Evolutionary conservation across 1,140 invertebrate species (phyloP).

Genomic region (Drosophila sp.): DNA sequence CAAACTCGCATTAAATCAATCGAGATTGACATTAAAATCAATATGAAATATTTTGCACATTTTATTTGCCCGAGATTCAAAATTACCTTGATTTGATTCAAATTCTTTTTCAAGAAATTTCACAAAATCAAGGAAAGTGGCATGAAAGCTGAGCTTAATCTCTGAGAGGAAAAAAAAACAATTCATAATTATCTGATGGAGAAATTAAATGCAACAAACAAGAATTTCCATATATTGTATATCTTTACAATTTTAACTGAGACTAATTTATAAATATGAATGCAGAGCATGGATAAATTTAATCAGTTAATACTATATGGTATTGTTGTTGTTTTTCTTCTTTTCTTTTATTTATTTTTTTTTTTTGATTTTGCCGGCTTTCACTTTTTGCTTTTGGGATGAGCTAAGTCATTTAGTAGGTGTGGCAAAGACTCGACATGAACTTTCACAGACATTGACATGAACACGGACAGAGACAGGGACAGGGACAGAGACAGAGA

Average conservation of each 20-base stretch:
- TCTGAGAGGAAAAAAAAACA: no score
- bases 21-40: no score
- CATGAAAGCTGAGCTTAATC: no score
- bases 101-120: no score
- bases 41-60: background rate
- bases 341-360: no score
- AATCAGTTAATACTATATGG: slow-evolving; percentile 55
- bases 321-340: slow-evolving; percentile 16
- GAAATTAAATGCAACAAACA: background rate
- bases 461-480: background rate
- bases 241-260: no score
- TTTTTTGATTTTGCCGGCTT: background rate
- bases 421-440: slow-evolving; percentile 39
- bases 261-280: slow-evolving; percentile 44
- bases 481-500: slow-evolving; percentile 1
- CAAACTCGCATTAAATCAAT: no score
- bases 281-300: slow-evolving; percentile 70
- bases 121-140: no score
- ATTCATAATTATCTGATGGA: no score
- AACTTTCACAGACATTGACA: background rate
- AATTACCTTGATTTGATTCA: no score
- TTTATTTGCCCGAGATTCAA: no score
- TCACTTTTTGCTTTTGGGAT: slow-evolving; percentile 17
- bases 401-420: slow-evolving; percentile 39
- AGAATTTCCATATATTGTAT: no score